Evolutionary conservation across 2,797 vertebrate species (phyloP).

Genomic region (Rhynchotus rufescens): DNA sequence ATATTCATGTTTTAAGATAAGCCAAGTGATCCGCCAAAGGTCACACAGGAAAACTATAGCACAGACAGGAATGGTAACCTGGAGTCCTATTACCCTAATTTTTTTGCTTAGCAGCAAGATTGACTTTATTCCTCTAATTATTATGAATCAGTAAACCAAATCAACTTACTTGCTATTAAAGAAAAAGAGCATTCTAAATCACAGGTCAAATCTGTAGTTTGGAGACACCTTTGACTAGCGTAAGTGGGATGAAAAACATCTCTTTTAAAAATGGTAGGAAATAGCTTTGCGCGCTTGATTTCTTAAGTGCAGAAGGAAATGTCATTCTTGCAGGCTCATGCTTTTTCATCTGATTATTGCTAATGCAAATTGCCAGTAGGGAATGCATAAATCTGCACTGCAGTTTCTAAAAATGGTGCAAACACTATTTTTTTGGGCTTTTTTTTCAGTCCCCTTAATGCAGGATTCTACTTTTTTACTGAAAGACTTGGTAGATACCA

Average conservation of each 20-base stretch:
- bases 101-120: not conserved
- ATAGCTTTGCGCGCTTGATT: not conserved
- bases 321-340: not conserved
- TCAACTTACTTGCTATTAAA: not conserved
- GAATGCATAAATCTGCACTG: conserved; percentile 34
- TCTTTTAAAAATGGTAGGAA: not conserved
- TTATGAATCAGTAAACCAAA: not conserved
- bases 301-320: conserved; percentile 6
- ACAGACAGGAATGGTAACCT: not conserved
- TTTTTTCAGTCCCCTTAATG: not conserved
- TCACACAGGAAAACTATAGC: not conserved
- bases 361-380: conserved; percentile 24
- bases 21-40: not conserved
- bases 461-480: not conserved
- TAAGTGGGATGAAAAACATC: not conserved
- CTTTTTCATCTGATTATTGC: conserved; percentile 49
- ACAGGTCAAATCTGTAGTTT: not conserved
- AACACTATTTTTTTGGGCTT: not conserved
- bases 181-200: not conserved
- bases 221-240: not conserved
- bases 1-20: not conserved
- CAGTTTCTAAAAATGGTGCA: not conserved
- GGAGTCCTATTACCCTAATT: not conserved
- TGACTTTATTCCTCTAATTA: not conserved
- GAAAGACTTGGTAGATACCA: not conserved